Evolutionary conservation across 2,888 invertebrate genomes (phyloP).

Genomic region (Dynastes tityus): DNA sequence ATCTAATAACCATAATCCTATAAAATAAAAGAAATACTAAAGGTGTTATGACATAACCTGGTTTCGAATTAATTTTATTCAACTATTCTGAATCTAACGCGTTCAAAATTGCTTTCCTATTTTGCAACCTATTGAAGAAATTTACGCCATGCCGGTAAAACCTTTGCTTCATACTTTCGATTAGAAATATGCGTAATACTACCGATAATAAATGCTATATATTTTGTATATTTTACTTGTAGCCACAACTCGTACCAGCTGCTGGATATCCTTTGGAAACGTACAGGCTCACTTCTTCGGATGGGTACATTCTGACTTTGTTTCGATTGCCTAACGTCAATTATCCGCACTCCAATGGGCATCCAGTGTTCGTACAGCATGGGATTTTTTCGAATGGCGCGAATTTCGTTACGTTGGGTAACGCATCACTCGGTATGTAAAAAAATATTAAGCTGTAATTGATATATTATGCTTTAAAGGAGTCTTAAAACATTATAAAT

Average conservation of each 20-base stretch:
- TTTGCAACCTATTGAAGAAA: neutral
- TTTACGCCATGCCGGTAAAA: neutral
- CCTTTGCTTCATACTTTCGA: slow-evolving; percentile 13
- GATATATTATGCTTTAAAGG: too few relatives aligned
- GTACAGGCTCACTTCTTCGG: slow-evolving; percentile 70
- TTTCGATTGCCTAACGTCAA: slow-evolving; percentile 67
- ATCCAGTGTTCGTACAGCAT: slow-evolving; percentile 66
- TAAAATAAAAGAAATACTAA: too few relatives aligned
- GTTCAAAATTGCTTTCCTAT: slow-evolving; percentile 2
- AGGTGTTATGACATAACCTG: neutral
- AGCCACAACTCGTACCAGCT: slow-evolving; percentile 70
- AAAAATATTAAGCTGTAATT: neutral
- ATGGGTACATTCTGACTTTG: slow-evolving; percentile 70
- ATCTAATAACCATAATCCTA: too few relatives aligned
- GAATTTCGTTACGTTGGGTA: slow-evolving; percentile 63
- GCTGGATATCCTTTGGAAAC: slow-evolving; percentile 70
- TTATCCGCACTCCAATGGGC: slow-evolving; percentile 58
- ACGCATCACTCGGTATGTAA: slow-evolving; percentile 64
- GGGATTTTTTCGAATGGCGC: slow-evolving; percentile 64
- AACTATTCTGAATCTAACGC: neutral
- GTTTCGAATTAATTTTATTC: neutral
- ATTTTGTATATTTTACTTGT: slow-evolving; percentile 53
- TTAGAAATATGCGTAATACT: neutral
- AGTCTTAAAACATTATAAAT: too few relatives aligned
- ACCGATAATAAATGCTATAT: neutral